Percentiles rank a stretch among this genome's conserved stretches.
These are phyloP conservation scores for Limenitis camilla DNA, from an alignment of 2,888 invertebrate genomes.

Conservation along the genomic window DNA sequence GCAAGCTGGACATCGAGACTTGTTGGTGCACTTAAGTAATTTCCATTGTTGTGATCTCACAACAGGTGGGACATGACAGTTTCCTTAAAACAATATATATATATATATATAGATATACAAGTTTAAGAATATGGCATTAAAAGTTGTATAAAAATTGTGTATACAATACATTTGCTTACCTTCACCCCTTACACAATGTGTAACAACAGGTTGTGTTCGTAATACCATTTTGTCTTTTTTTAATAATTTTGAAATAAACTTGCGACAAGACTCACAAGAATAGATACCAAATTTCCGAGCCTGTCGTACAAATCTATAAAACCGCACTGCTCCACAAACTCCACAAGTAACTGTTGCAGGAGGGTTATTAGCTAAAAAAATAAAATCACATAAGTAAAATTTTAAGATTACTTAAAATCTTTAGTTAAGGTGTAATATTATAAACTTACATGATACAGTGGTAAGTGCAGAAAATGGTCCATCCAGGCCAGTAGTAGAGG, in stretches of 20 bases:
- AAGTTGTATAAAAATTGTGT: background rate
- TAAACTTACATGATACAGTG: conserved; percentile 57
- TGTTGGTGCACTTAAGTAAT: conserved; percentile 79
- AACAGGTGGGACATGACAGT: conserved; percentile 82
- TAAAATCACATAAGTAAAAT: background rate
- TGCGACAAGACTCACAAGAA: conserved; percentile 89
- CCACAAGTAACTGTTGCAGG: conserved; percentile 83
- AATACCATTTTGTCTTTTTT: conserved; percentile 77
- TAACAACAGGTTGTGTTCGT: conserved; percentile 65
- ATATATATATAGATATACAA: background rate
- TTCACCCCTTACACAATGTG: conserved; percentile 81
- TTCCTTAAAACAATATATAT: conserved; percentile 58
- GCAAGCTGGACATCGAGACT: conserved; percentile 87
- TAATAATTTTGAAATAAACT: conserved; percentile 88
- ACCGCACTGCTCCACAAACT: conserved; percentile 85
- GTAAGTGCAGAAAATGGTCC: conserved; percentile 78
- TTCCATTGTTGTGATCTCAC: conserved; percentile 83
- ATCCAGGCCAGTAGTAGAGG: conserved; percentile 69
- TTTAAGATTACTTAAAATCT: background rate
- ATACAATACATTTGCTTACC: conserved; percentile 41
- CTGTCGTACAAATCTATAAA: conserved; percentile 84
- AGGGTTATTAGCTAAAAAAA: conserved; percentile 66
- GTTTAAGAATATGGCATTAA: background rate
- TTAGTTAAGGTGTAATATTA: background rate
- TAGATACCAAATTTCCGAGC: conserved; percentile 88